A percentile compares a stretch with the other conserved stretches of the same genome.
Evolutionary conservation across 2,888 invertebrate species (phyloP).

Genomic region (Apodemia mormo): DNA sequence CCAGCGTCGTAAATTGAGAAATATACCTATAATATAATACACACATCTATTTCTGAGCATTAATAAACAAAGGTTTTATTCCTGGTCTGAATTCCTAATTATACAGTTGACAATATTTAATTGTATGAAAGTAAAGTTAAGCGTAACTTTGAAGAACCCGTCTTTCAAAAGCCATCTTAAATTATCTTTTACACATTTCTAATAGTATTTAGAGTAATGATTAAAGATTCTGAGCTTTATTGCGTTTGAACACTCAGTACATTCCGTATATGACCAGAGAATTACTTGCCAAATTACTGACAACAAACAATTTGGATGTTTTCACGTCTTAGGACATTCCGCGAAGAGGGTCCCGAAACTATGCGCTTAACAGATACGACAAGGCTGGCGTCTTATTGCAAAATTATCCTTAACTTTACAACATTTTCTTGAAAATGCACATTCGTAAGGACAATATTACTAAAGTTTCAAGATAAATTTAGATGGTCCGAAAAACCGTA

Average conservation of each 20-base stretch:
- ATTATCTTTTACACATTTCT: too few relatives aligned
- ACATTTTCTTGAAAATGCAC: slow-evolving; percentile 1
- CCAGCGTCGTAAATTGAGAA: too few relatives aligned
- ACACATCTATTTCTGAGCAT: too few relatives aligned
- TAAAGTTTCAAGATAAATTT: neutral
- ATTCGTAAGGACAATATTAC: neutral
- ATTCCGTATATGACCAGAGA: slow-evolving; percentile 54
- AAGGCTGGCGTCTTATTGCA: neutral
- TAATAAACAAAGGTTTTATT: too few relatives aligned
- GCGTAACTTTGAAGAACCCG: too few relatives aligned
- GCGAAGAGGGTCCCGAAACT: slow-evolving; percentile 54
- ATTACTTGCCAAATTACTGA: slow-evolving; percentile 46
- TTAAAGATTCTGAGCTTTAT: slow-evolving; percentile 39
- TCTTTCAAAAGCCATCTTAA: too few relatives aligned
- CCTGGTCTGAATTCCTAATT: too few relatives aligned
- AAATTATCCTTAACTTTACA: slow-evolving; percentile 7
- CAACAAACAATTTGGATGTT: slow-evolving; percentile 64
- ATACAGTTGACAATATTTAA: too few relatives aligned
- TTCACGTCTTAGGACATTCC: slow-evolving; percentile 62
- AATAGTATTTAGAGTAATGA: slow-evolving; percentile 9
- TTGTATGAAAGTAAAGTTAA: too few relatives aligned
- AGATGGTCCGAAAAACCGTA: neutral
- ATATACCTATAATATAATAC: too few relatives aligned
- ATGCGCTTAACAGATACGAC: slow-evolving; percentile 46
- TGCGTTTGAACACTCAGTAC: slow-evolving; percentile 43